A percentile compares a stretch with the other conserved stretches of the same genome.
Evolutionary conservation across 2,797 vertebrate genomes (phyloP).

Genomic region (Epinephelus malabaricus): DNA sequence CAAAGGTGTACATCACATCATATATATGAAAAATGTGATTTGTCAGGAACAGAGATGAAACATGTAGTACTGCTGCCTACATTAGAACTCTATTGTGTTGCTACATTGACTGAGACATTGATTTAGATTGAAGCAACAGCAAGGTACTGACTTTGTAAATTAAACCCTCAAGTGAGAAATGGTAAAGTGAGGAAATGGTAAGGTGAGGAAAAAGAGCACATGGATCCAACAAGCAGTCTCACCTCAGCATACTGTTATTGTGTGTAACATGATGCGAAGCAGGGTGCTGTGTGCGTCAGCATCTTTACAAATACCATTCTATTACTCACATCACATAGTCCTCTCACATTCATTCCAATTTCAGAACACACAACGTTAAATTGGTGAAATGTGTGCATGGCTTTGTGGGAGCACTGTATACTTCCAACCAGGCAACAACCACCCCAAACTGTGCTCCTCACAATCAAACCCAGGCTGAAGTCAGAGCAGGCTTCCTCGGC

Average conservation of each 20-base stretch:
- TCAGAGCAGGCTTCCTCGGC: conserved; percentile 63
- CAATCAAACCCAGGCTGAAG: conserved; percentile 68
- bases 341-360: conserved; percentile 35
- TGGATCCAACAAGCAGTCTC: conserved; percentile 18
- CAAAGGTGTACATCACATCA: background rate
- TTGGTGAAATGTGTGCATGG: conserved; percentile 57
- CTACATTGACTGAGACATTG: background rate
- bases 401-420: conserved; percentile 42
- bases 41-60: background rate
- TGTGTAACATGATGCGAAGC: conserved; percentile 44
- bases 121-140: background rate
- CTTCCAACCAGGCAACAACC: conserved; percentile 54
- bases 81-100: too few species aligned
- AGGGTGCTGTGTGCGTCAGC: conserved; percentile 50
- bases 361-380: conserved; percentile 60
- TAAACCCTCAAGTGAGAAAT: background rate
- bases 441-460: conserved; percentile 41
- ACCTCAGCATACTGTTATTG: conserved; percentile 21
- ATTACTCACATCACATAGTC: conserved; percentile 49
- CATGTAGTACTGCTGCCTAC: too few species aligned
- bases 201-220: background rate
- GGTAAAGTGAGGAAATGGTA: background rate
- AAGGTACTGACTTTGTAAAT: conserved; percentile 1
- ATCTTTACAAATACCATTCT: conserved; percentile 54
- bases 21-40: conserved; percentile 1